These are phyloP conservation scores for Caenorhabditis wallacei DNA, from an alignment of 2,888 invertebrate genomes.

Conservation along the genomic window DNA sequence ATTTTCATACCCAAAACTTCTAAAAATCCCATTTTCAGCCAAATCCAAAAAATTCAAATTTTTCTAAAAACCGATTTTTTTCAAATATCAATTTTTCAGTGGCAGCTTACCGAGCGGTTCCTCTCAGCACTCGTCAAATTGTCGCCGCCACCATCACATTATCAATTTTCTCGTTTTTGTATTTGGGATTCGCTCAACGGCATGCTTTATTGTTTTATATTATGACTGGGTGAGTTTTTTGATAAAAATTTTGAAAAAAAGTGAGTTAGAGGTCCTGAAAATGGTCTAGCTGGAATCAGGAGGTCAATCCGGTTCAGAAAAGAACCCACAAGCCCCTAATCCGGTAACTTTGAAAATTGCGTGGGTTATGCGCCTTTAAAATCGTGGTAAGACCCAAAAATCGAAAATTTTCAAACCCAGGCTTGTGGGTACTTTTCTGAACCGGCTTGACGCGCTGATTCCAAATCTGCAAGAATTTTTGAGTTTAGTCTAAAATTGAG, in stretches of 20 bases:
- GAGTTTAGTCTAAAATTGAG: too few relatives aligned
- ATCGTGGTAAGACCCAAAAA: conserved; percentile 1
- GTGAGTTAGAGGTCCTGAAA: background rate
- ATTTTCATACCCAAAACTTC: too few relatives aligned
- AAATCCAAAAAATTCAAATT: too few relatives aligned
- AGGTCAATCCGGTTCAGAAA: too few relatives aligned
- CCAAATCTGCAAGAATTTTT: too few relatives aligned
- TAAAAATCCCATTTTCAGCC: too few relatives aligned
- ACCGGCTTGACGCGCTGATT: background rate
- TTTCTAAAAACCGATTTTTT: background rate
- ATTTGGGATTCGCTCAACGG: conserved; percentile 71
- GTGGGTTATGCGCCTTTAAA: too few relatives aligned
- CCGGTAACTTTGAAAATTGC: too few relatives aligned
- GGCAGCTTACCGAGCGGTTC: conserved; percentile 65
- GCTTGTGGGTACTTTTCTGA: background rate
- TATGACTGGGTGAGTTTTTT: conserved; percentile 69
- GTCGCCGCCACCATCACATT: conserved; percentile 55
- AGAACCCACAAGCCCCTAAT: background rate
- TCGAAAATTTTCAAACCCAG: background rate
- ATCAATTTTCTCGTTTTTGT: conserved; percentile 69
- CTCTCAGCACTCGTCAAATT: conserved; percentile 67
- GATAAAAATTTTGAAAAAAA: background rate
- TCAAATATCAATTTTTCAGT: conserved; percentile 27
- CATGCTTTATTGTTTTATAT: conserved; percentile 69
- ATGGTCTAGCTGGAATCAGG: too few relatives aligned